These are phyloP conservation scores for Ciconia boyciana DNA, from an alignment of 2,113 vertebrate genomes.

Conservation along the genomic window DNA sequence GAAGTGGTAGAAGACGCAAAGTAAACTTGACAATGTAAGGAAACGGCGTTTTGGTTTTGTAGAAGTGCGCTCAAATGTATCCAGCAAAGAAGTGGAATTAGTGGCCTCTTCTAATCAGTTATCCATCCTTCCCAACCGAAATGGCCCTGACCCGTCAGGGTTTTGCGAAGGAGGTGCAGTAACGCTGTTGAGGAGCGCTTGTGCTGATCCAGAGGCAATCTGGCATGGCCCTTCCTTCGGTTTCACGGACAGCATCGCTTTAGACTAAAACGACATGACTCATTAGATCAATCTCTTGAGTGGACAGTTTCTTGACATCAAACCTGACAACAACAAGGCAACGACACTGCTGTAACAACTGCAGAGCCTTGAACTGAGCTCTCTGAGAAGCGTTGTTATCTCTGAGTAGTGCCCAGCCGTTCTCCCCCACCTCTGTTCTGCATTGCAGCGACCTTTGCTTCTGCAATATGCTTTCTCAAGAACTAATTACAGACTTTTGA, in stretches of 20 bases:
- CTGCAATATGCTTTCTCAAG: accelerated
- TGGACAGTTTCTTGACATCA: background rate
- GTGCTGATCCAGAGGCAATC: too few relatives aligned
- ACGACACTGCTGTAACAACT: background rate
- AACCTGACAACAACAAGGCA: too few relatives aligned
- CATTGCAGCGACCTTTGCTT: background rate
- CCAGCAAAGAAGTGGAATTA: background rate
- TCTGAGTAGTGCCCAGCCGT: accelerated
- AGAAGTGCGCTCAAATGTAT: background rate
- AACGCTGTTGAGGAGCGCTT: background rate
- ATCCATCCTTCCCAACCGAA: accelerated
- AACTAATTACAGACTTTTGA: accelerated
- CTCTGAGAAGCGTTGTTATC: background rate
- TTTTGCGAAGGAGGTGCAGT: background rate
- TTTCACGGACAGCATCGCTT: accelerated
- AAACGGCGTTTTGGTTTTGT: background rate
- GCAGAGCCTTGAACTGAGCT: background rate
- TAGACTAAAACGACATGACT: accelerated
- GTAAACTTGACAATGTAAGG: background rate
- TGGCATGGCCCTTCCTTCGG: accelerated
- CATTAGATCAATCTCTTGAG: background rate
- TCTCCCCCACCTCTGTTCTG: background rate
- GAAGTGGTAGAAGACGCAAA: background rate
- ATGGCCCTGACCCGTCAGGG: accelerated
- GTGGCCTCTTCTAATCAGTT: background rate